Percentiles rank a stretch among this genome's conserved stretches.
phyloP scores from a whole-genome alignment of 2,797 vertebrate genomes.

The Chaunax sp. region DNA sequence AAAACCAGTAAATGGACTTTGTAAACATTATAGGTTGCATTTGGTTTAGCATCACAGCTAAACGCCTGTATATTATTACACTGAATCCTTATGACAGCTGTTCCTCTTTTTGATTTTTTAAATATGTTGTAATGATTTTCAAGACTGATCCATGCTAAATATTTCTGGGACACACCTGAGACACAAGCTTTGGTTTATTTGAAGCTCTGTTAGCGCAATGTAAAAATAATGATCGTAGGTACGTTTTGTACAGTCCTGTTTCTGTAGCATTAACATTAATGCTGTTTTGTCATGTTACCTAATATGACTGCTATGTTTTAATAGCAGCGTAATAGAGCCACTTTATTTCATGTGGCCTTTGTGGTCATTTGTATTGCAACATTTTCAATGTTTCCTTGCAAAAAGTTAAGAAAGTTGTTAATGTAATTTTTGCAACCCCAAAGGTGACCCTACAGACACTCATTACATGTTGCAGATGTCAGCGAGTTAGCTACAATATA shows the following conservation, averaged over 20 bases:
- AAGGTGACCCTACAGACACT: too few relatives aligned
- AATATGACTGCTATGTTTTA: background rate
- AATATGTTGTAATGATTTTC: background rate
- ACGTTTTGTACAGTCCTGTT: slow-evolving; percentile 7
- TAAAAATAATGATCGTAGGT: slow-evolving; percentile 10
- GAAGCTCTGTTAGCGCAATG: slow-evolving; percentile 12
- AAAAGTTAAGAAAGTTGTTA: background rate
- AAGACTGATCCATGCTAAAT: too few relatives aligned
- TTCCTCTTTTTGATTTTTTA: background rate
- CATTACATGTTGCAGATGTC: background rate
- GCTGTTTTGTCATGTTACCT: slow-evolving; percentile 12
- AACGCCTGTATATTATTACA: background rate
- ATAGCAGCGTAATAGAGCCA: background rate
- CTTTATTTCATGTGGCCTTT: background rate
- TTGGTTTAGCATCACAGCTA: slow-evolving; percentile 3
- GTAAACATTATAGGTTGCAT: background rate
- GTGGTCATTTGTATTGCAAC: background rate
- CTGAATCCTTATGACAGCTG: background rate
- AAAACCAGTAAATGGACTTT: too few relatives aligned
- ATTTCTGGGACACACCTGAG: too few relatives aligned
- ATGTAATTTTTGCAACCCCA: background rate
- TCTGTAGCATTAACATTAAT: slow-evolving; percentile 13
- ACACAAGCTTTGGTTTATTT: slow-evolving; percentile 39
- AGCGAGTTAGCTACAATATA: background rate
- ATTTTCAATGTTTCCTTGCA: background rate